Conservation (phyloP, 2,888 invertebrate species). For the Chelonus formosanus region DNA sequence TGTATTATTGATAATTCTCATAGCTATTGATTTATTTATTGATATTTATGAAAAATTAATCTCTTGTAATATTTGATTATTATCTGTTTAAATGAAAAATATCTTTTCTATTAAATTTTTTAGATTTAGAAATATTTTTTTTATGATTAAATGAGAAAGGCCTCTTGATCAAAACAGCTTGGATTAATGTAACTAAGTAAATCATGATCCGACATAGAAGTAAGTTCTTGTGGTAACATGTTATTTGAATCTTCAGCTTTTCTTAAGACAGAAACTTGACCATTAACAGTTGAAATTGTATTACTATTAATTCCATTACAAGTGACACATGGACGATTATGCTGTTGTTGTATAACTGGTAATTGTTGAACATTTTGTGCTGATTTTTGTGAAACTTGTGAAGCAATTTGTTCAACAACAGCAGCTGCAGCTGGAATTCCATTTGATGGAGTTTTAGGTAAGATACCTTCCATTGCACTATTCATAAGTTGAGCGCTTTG, state of each 20-base stretch:
- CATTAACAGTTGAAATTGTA: constrained; percentile 65
- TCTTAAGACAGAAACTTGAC: constrained; percentile 67
- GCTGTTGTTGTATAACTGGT: too few species aligned
- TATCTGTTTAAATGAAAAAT: too few species aligned
- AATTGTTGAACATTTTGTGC: constrained; percentile 45
- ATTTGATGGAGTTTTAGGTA: constrained; percentile 58
- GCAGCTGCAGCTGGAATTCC: constrained; percentile 41
- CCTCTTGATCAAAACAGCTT: constrained; percentile 78
- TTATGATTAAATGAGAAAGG: constrained; percentile 58
- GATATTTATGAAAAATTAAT: too few species aligned
- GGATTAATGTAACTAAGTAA: constrained; percentile 89
- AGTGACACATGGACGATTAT: constrained; percentile 63
- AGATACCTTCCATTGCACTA: constrained; percentile 60
- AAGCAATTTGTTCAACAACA: constrained; percentile 57
- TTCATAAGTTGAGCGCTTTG: constrained; percentile 63
- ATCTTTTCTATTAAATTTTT: too few species aligned
- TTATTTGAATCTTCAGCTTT: constrained; percentile 58
- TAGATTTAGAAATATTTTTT: constrained; percentile 12
- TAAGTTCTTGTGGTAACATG: constrained; percentile 77
- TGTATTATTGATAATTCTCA: too few species aligned
- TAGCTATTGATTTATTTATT: too few species aligned
- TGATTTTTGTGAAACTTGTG: constrained; percentile 56
- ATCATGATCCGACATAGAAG: constrained; percentile 88
- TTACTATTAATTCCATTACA: constrained; percentile 67
- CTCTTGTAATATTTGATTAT: too few species aligned